These are phyloP conservation scores for Phlogophora meticulosa DNA, from an alignment of 2,888 invertebrate species.

Conservation along the genomic window DNA sequence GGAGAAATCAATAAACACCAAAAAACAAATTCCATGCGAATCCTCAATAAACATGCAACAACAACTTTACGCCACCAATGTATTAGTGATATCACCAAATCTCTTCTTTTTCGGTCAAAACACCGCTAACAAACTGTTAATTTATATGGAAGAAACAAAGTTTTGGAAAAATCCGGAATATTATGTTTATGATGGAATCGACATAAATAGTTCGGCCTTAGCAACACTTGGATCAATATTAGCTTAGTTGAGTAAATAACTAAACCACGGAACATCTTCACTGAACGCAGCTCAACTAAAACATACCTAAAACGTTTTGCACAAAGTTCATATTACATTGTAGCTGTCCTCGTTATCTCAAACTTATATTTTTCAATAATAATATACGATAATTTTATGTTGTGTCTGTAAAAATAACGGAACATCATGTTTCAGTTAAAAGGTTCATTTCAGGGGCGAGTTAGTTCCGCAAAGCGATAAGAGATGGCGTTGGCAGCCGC, in stretches of 20 bases:
- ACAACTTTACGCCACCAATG: conserved; percentile 1
- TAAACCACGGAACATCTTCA: conserved; percentile 39
- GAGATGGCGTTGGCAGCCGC: conserved; percentile 75
- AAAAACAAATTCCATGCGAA: neutral
- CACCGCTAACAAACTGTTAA: conserved; percentile 16
- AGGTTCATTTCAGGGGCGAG: conserved; percentile 32
- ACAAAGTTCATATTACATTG: conserved; percentile 32
- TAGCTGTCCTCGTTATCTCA: conserved; percentile 9
- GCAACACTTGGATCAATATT: conserved; percentile 73
- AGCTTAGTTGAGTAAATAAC: conserved; percentile 66
- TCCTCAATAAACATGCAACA: conserved; percentile 3
- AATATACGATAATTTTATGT: conserved; percentile 46
- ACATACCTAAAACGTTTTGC: conserved; percentile 2
- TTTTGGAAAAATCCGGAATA: conserved; percentile 60
- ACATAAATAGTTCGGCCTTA: conserved; percentile 72
- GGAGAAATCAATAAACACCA: too few species aligned
- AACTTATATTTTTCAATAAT: conserved; percentile 43
- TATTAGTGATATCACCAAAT: conserved; percentile 22
- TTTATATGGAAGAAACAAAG: conserved; percentile 32
- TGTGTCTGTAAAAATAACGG: conserved; percentile 54
- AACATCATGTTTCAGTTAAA: conserved; percentile 39
- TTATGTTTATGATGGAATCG: conserved; percentile 62
- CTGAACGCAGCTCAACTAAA: conserved; percentile 16
- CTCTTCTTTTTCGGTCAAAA: conserved; percentile 22
- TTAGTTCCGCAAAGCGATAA: conserved; percentile 55